Evolutionary conservation across 2,113 vertebrate species (phyloP).

Genomic region (Triplophysa tibetana): DNA sequence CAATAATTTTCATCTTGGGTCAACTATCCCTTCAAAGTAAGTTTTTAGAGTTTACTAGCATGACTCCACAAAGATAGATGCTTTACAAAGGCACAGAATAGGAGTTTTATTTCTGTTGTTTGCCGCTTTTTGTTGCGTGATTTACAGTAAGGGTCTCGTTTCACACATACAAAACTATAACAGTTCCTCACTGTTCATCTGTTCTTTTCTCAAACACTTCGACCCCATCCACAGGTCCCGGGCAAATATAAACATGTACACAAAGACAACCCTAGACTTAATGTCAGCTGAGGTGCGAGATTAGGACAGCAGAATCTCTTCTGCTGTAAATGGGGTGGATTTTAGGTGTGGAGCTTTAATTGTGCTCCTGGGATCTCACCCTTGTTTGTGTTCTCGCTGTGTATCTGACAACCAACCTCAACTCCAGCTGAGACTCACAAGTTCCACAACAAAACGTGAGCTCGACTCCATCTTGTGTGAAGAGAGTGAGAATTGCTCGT

Average conservation of each 20-base stretch:
- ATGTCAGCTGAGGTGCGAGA: slow-evolving; percentile 24
- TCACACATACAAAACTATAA: not conserved
- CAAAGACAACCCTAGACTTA: slow-evolving; percentile 12
- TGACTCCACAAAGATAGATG: too few relatives aligned
- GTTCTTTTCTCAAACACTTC: not conserved
- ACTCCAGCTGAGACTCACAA: slow-evolving; percentile 37
- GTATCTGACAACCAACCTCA: slow-evolving; percentile 24
- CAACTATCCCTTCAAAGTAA: too few relatives aligned
- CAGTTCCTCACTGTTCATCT: slow-evolving; percentile 34
- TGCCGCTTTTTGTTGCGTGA: not conserved
- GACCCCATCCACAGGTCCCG: slow-evolving; percentile 10
- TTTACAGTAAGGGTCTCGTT: too few relatives aligned
- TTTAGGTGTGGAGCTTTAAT: slow-evolving; percentile 24
- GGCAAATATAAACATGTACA: slow-evolving; percentile 12
- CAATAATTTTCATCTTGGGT: too few relatives aligned
- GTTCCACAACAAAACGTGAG: slow-evolving; percentile 30
- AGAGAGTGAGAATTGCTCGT: not conserved
- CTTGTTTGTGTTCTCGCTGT: slow-evolving; percentile 23
- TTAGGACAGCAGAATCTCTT: slow-evolving; percentile 13
- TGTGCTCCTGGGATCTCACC: slow-evolving; percentile 5
- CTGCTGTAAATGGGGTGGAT: slow-evolving; percentile 16
- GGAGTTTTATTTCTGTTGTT: too few relatives aligned
- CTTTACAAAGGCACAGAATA: not conserved
- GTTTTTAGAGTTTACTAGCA: too few relatives aligned
- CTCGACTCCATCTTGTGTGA: not conserved